Evolutionary conservation across 2,113 vertebrate genomes (phyloP).

Genomic region (Lipophrys pholis): DNA sequence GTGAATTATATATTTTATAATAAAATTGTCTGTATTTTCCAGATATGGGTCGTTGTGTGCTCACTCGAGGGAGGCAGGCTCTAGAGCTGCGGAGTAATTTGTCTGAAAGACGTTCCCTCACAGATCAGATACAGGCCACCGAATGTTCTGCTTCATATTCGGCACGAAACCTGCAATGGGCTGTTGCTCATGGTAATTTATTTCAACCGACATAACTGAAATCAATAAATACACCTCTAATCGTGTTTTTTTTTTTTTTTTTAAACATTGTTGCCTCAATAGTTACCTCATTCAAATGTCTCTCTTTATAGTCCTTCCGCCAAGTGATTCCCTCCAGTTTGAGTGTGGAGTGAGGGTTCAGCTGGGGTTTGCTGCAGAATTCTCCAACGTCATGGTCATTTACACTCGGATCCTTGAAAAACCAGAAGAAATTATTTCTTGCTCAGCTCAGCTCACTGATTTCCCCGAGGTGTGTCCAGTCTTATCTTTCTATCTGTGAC

Average conservation of each 20-base stretch:
- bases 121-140: constrained; percentile 75
- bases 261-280: neutral
- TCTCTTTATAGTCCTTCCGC: constrained; percentile 80
- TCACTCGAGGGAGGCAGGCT: constrained; percentile 87
- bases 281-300: neutral
- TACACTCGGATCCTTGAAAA: constrained; percentile 84
- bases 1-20: neutral
- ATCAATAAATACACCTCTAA: neutral
- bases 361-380: constrained; percentile 90
- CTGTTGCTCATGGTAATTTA: constrained; percentile 85
- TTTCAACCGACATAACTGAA: neutral
- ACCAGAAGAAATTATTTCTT: constrained; percentile 78
- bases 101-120: constrained; percentile 87
- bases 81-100: constrained; percentile 91
- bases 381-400: constrained; percentile 92
- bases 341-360: constrained; percentile 86
- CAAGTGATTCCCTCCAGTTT: constrained; percentile 81
- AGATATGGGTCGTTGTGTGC: constrained; percentile 89
- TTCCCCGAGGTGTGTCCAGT: constrained; percentile 81
- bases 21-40: neutral
- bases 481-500: neutral
- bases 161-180: constrained; percentile 89
- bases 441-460: constrained; percentile 84
- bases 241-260: neutral
- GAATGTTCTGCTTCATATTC: constrained; percentile 76